phyloP scores from a whole-genome alignment of 2,113 vertebrate genomes.

The Chrysemys picta region DNA sequence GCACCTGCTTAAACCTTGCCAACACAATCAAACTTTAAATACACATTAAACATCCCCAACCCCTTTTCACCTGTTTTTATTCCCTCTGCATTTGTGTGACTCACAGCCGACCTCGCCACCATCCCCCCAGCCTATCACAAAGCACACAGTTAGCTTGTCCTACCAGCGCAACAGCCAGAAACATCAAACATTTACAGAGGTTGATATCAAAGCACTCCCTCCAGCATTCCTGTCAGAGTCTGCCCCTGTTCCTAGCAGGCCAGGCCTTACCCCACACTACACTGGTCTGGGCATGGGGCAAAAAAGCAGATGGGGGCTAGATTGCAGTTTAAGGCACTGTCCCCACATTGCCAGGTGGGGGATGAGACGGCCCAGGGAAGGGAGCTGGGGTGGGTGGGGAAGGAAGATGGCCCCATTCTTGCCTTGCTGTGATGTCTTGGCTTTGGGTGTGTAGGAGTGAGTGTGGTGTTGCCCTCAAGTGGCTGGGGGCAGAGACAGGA shows the following conservation, averaged over 20 bases:
- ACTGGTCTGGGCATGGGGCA: neutral
- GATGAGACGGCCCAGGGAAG: neutral
- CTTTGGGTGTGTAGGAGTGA: neutral
- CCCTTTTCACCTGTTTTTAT: neutral
- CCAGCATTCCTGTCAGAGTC: neutral
- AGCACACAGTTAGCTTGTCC: neutral
- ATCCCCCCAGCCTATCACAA: neutral
- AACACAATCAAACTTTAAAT: constrained; percentile 27
- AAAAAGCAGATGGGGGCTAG: neutral
- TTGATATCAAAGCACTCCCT: neutral
- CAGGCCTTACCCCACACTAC: neutral
- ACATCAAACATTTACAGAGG: neutral
- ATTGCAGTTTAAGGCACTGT: neutral
- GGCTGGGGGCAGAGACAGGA: rapidly evolving
- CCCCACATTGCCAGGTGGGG: neutral
- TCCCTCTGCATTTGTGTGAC: neutral
- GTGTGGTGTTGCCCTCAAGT: neutral
- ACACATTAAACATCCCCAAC: constrained; percentile 19
- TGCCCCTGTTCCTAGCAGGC: neutral
- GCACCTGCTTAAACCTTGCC: constrained; percentile 11
- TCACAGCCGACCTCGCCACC: neutral
- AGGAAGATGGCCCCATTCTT: neutral
- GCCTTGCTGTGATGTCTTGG: neutral
- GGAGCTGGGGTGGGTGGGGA: neutral
- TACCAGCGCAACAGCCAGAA: neutral